Evolutionary conservation across 2,888 invertebrate genomes (phyloP).

Genomic region (Ischnus inquisitorius): DNA sequence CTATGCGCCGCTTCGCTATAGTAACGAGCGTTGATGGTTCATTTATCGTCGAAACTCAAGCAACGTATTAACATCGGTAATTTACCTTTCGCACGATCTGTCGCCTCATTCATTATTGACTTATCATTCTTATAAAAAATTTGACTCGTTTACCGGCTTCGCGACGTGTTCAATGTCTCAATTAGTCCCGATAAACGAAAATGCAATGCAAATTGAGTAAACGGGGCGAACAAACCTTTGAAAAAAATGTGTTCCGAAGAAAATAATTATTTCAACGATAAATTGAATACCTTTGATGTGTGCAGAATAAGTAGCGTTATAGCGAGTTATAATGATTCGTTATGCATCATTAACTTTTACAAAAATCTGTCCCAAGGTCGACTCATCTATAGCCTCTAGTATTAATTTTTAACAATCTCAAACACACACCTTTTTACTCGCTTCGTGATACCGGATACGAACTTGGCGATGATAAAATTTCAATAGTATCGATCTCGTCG

Average conservation of each 20-base stretch:
- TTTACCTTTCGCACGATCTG: background rate
- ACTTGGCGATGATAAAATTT: background rate
- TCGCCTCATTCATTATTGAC: background rate
- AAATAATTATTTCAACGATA: too few relatives aligned
- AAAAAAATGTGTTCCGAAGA: too few relatives aligned
- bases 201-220: too few relatives aligned
- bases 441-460: background rate
- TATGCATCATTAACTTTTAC: too few relatives aligned
- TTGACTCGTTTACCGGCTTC: background rate
- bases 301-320: too few relatives aligned
- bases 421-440: background rate
- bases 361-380: too few relatives aligned
- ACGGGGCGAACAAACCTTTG: too few relatives aligned
- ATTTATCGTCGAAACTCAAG: background rate
- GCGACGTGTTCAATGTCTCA: background rate
- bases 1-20: background rate
- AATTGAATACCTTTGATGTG: too few relatives aligned
- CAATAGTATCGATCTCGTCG: constrained; percentile 1
- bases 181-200: too few relatives aligned
- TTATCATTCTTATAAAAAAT: background rate
- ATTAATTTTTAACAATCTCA: background rate
- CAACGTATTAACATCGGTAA: background rate
- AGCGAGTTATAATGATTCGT: too few relatives aligned
- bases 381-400: background rate
- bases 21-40: background rate